Conservation (phyloP, 1,140 invertebrate species). For the Papilio dardanus region DNA sequence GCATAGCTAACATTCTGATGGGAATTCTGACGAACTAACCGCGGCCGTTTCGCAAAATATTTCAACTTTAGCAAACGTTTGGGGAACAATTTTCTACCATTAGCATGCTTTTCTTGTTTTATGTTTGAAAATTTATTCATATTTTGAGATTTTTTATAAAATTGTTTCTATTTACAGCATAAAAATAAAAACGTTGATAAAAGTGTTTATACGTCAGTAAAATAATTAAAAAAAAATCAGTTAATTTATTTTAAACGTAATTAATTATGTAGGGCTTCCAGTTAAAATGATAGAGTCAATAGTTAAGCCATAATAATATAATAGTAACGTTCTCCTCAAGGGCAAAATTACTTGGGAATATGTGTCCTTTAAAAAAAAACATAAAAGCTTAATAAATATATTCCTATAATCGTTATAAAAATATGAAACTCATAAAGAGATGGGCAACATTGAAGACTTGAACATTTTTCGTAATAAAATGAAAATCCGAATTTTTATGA, state of each 20-base stretch:
- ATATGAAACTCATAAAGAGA: conserved; percentile 32
- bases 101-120: background rate
- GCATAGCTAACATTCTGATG: conserved; percentile 39
- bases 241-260: too few species aligned
- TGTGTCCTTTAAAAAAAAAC: background rate
- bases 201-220: too few species aligned
- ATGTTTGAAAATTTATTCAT: conserved; percentile 24
- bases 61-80: conserved; percentile 20
- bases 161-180: too few species aligned
- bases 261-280: too few species aligned
- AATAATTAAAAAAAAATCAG: too few species aligned
- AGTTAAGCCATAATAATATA: too few species aligned
- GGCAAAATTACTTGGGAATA: background rate
- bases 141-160: too few species aligned
- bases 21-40: conserved; percentile 44
- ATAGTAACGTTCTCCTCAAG: background rate
- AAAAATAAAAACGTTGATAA: too few species aligned
- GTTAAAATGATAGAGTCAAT: too few species aligned
- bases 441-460: conserved; percentile 21
- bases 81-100: conserved; percentile 15
- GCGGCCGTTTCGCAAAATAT: conserved; percentile 23
- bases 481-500: conserved; percentile 36
- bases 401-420: conserved; percentile 30
- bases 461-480: conserved; percentile 35
- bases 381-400: conserved; percentile 11